Evolutionary conservation across 2,113 vertebrate genomes (phyloP), one percentile per base, ranked within the genome.

Genomic region (Ranitomeya variabilis): DNA sequence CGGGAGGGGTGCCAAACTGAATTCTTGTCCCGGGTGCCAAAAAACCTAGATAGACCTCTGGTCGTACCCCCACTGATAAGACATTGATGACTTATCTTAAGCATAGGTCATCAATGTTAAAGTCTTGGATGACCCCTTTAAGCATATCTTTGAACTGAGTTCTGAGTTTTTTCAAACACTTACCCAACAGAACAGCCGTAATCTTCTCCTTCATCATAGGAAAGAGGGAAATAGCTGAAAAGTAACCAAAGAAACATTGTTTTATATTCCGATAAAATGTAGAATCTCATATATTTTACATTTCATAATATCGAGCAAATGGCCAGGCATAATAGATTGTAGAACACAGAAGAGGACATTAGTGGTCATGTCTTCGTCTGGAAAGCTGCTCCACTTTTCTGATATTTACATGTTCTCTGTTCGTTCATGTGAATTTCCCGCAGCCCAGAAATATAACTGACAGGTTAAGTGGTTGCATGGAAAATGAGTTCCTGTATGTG

Each of bases 161-260:
- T 64, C 21, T 9, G 10, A 9, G 1, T 45, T 31, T 84, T 6
- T 13, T 18, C 19, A 0, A 79, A 37, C 90, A 94, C 95, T 95
- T 94, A 96, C 95, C 93, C 83, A 95, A 93, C 84, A 94, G 86
- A 90, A 90, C 74, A 90, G 92, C 90, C 90, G 92, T 89, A 90
- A 91, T 87, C 88, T 91, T 93, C 90, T 90, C 84, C 92, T 94
- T 95, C 95, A 96, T 96, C 86, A 80, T 91, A 91, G 92, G 80
- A 91, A 90, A 91, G 92, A 26, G 45, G 88, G 86, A 55, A 21
- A 23, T 21, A 69, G 19, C 82, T 84, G 51, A 71, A 84, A 69
- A 83, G 13, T 67, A 67, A 67, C 10, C 21, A 80, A 31, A 37
- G n/a, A 81, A 81, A 62, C 26, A 59, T 14, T 12, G 37, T 81